Evolutionary conservation across 2,797 vertebrate genomes (phyloP).

Genomic region (Apodemus agrarius): DNA sequence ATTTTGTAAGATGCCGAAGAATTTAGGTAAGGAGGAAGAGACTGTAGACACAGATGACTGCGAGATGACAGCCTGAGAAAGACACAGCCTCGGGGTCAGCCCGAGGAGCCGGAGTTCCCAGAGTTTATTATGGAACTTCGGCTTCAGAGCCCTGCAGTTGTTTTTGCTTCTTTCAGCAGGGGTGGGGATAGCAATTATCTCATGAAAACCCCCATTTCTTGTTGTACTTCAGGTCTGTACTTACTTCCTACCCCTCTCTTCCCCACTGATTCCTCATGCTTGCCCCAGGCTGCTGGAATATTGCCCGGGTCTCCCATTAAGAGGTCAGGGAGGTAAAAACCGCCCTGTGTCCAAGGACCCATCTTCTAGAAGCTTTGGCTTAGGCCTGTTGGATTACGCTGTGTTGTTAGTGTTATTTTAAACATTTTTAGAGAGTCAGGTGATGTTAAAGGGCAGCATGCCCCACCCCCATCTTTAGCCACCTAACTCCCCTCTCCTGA

Average conservation of each 20-base stretch:
- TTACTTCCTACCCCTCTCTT: background rate
- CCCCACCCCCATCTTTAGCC: background rate
- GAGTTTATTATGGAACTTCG: background rate
- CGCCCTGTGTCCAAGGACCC: background rate
- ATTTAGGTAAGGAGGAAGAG: background rate
- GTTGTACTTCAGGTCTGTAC: background rate
- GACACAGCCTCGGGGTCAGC: background rate
- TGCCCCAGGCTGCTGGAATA: background rate
- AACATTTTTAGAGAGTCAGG: background rate
- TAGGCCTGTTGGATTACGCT: background rate
- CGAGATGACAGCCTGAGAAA: background rate
- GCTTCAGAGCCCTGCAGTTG: background rate
- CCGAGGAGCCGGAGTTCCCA: background rate
- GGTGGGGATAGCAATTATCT: background rate
- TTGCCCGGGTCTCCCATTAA: background rate
- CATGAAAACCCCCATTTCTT: background rate
- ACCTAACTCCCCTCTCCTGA: background rate
- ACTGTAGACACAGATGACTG: background rate
- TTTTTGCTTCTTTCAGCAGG: background rate
- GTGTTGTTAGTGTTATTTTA: background rate
- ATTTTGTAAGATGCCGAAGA: background rate
- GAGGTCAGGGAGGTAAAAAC: background rate
- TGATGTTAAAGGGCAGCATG: background rate
- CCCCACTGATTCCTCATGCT: background rate
- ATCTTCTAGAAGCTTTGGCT: background rate